Evolutionary conservation across 1,140 invertebrate species (phyloP).

Genomic region (Hydropsyche tenuis): DNA sequence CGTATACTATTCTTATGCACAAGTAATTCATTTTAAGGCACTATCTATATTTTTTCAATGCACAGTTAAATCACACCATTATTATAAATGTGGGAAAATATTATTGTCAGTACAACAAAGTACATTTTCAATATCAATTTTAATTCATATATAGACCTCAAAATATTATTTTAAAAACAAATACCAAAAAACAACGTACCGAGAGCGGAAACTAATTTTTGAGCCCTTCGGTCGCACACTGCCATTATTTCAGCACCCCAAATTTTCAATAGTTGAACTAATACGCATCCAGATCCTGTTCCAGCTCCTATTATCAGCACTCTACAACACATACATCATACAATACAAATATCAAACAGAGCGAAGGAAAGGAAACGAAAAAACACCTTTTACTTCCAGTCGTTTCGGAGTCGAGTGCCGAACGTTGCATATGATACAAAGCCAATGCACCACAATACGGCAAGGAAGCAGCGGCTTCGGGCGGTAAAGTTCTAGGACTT

Average conservation of each 20-base stretch:
- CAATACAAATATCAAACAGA: neutral
- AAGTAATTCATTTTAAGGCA: too few relatives aligned
- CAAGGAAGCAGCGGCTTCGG: conserved; percentile 56
- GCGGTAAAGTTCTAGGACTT: conserved; percentile 38
- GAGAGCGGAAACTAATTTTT: conserved; percentile 51
- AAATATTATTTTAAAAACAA: too few relatives aligned
- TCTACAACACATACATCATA: conserved; percentile 39
- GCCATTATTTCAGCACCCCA: conserved; percentile 55
- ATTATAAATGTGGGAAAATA: too few relatives aligned
- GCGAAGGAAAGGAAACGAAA: neutral
- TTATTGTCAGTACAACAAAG: too few relatives aligned
- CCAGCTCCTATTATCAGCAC: conserved; percentile 54
- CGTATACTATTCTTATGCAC: too few relatives aligned
- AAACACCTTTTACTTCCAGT: conserved; percentile 56
- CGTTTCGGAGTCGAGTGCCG: conserved; percentile 50
- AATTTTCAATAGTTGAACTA: conserved; percentile 55
- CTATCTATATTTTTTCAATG: too few relatives aligned
- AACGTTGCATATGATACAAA: conserved; percentile 51
- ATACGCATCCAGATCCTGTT: conserved; percentile 55
- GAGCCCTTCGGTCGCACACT: conserved; percentile 51
- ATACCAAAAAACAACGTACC: conserved; percentile 48
- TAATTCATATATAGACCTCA: too few relatives aligned
- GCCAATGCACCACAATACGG: conserved; percentile 55
- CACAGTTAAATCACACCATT: too few relatives aligned
- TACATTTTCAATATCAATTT: too few relatives aligned